Conservation (phyloP, 2,797 vertebrate genomes). For the Typhlichthys eigenmanni region DNA sequence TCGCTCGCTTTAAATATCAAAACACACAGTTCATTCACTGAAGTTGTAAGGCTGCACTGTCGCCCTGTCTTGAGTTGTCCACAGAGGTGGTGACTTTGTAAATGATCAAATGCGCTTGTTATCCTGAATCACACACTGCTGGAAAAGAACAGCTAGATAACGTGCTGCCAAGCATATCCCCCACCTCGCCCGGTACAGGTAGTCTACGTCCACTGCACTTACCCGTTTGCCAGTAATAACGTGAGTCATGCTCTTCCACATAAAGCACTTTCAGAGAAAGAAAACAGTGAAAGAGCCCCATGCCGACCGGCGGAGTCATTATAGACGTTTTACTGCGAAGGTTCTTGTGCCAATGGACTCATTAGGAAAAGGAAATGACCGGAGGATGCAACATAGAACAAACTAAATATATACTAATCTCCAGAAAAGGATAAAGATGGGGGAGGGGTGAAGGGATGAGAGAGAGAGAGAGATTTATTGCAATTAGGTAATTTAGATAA, state of each 20-base stretch:
- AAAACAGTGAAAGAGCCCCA: not conserved
- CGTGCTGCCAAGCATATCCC: not conserved
- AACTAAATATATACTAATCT: slow-evolving; percentile 10
- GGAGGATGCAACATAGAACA: slow-evolving; percentile 3
- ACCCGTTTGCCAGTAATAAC: slow-evolving; percentile 20
- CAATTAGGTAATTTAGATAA: too few relatives aligned
- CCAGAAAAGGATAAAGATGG: not conserved
- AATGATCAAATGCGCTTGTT: too few relatives aligned
- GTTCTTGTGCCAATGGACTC: slow-evolving; percentile 4
- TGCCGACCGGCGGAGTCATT: slow-evolving; percentile 1
- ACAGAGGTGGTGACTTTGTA: too few relatives aligned
- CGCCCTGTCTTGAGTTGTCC: too few relatives aligned
- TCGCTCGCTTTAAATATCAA: too few relatives aligned
- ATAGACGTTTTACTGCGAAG: slow-evolving; percentile 17
- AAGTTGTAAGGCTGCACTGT: too few relatives aligned
- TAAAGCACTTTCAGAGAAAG: slow-evolving; percentile 12
- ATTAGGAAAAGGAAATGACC: slow-evolving; percentile 36
- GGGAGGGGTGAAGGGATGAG: not conserved
- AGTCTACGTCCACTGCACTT: slow-evolving; percentile 6
- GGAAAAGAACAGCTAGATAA: too few relatives aligned
- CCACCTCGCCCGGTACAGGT: not conserved
- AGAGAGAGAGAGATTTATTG: not conserved
- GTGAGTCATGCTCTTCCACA: slow-evolving; percentile 19
- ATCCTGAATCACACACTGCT: too few relatives aligned
- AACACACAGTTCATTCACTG: too few relatives aligned